phyloP scores from a whole-genome alignment of 2,113 vertebrate genomes.

The Agapornis roseicollis region DNA sequence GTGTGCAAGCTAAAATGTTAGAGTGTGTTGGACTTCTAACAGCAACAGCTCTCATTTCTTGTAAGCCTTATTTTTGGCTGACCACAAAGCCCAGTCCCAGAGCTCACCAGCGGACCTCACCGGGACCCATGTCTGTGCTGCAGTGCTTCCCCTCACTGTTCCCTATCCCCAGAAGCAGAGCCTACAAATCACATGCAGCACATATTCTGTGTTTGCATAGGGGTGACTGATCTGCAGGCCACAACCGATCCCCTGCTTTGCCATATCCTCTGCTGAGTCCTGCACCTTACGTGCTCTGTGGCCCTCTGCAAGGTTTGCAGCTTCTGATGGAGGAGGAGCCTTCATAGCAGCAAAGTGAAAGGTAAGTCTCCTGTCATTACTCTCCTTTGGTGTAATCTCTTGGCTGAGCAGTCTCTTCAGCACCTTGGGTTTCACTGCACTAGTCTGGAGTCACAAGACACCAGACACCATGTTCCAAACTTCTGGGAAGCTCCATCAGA shows the following conservation, averaged over 20 bases:
- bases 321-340: too few species aligned
- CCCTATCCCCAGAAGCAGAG: background rate
- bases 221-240: background rate
- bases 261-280: background rate
- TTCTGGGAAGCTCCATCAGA: background rate
- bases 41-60: background rate
- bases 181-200: background rate
- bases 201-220: background rate
- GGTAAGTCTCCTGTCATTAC: background rate
- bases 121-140: background rate
- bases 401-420: background rate
- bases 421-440: background rate
- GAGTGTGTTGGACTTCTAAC: background rate
- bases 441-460: background rate
- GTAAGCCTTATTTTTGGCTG: background rate
- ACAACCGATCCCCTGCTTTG: background rate
- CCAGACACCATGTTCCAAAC: accelerated
- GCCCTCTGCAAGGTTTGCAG: background rate
- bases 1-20: background rate
- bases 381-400: background rate
- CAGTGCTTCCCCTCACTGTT: background rate
- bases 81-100: background rate
- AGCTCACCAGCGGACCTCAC: background rate
- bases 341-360: too few species aligned
- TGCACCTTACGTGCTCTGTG: background rate